Conservation (phyloP, 2,113 vertebrate genomes). For the Vulpes ferrilata region DNA sequence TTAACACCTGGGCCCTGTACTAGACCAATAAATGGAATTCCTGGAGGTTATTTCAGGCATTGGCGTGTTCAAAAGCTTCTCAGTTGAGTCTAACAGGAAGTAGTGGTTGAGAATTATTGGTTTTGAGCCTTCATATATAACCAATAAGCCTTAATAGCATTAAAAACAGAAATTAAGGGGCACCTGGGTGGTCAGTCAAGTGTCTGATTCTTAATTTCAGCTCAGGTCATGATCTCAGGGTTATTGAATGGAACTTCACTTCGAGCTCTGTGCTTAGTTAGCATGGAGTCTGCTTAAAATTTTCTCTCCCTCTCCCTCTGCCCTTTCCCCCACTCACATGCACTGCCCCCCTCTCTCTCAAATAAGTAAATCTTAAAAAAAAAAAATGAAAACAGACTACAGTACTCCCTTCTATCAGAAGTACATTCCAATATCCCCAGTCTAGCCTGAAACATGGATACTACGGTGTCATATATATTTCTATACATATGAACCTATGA, state of each 20-base stretch:
- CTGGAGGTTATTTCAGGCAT: background rate
- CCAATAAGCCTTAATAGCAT: background rate
- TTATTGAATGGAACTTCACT: background rate
- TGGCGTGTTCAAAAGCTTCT: background rate
- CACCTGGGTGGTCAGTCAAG: background rate
- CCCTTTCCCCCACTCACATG: background rate
- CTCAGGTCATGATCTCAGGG: background rate
- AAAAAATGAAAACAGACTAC: background rate
- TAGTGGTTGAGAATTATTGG: background rate
- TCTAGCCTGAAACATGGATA: background rate
- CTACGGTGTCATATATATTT: background rate
- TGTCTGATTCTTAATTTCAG: background rate
- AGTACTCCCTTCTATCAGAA: background rate
- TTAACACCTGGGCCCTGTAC: no score
- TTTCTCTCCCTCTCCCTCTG: background rate
- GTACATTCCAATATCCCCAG: background rate
- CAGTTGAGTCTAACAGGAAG: background rate
- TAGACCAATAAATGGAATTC: background rate
- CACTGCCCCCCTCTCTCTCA: background rate
- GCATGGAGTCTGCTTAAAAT: background rate
- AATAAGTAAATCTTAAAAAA: background rate
- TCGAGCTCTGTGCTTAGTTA: background rate
- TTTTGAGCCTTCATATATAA: background rate
- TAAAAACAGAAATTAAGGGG: background rate
- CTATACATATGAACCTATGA: background rate